These are phyloP conservation scores for Gadopsis bispinosus DNA, from an alignment of 2,797 vertebrate species.

Conservation along the genomic window DNA sequence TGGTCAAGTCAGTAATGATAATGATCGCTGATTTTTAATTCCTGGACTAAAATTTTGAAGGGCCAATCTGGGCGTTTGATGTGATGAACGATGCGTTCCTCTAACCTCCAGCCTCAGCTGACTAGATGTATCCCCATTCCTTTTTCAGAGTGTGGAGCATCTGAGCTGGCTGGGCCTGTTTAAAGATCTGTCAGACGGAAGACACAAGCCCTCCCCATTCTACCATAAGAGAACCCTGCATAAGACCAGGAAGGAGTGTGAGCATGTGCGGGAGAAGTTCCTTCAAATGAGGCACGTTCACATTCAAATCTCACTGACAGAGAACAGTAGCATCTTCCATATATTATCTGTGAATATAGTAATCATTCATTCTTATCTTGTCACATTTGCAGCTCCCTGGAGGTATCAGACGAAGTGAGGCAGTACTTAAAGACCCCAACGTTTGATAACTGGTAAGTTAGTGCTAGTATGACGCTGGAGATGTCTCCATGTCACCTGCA, in stretches of 20 bases:
- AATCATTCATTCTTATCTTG: not conserved
- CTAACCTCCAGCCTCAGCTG: not conserved
- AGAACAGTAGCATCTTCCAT: not conserved
- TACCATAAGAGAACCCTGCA: conserved; percentile 85
- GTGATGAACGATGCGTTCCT: not conserved
- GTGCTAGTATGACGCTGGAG: not conserved
- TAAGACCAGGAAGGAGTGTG: conserved; percentile 85
- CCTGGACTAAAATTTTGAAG: not conserved
- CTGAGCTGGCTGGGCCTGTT: conserved; percentile 88
- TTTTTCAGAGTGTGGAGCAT: conserved; percentile 84
- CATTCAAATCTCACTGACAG: not conserved
- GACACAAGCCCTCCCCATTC: conserved; percentile 85
- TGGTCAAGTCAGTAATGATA: not conserved
- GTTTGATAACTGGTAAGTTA: conserved; percentile 87
- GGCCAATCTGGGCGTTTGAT: not conserved
- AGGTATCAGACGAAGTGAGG: conserved; percentile 86
- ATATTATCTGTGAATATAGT: not conserved
- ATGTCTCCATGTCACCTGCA: not conserved
- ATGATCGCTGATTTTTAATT: not conserved
- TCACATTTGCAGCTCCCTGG: conserved; percentile 78
- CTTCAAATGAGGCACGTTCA: conserved; percentile 83
- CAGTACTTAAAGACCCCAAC: conserved; percentile 88
- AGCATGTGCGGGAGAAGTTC: conserved; percentile 83
- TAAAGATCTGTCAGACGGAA: conserved; percentile 84
- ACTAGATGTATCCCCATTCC: not conserved